These are phyloP conservation scores for Hydractinia echinata DNA, from an alignment of 30 jellyfish, hydroid and myxozoan species.

Conservation along the genomic window DNA sequence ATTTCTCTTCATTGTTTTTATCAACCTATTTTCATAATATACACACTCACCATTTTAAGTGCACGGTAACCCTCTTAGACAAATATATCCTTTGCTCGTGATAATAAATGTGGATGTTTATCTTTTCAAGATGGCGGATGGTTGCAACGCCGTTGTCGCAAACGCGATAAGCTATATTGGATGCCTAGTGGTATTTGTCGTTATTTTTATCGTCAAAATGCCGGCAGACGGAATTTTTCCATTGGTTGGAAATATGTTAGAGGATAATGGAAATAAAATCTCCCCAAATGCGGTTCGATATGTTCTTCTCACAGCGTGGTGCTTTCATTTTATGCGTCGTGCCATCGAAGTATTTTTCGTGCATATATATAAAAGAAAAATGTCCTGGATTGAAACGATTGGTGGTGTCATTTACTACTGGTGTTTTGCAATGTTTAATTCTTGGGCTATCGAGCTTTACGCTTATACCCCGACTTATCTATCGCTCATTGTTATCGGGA, in stretches of 20 bases:
- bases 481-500: slow-evolving; percentile 38
- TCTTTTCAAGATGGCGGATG: background rate
- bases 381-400: slow-evolving; percentile 66
- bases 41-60: no score
- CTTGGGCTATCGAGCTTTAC: slow-evolving; percentile 54
- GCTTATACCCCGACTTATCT: slow-evolving; percentile 18
- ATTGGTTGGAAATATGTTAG: slow-evolving; percentile 34
- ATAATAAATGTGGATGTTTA: no score
- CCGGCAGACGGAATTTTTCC: slow-evolving; percentile 57
- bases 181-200: slow-evolving; percentile 31
- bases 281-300: background rate
- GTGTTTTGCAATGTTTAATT: slow-evolving; percentile 49
- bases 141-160: slow-evolving; percentile 53
- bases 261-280: background rate
- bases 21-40: no score
- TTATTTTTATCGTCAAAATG: slow-evolving; percentile 36
- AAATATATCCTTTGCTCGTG: no score
- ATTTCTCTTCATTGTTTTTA: no score
- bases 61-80: no score
- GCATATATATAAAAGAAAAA: slow-evolving; percentile 65
- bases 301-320: slow-evolving; percentile 54
- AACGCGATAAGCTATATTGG: slow-evolving; percentile 58
- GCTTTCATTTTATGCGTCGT: slow-evolving; percentile 63
- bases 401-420: slow-evolving; percentile 90
- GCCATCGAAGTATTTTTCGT: slow-evolving; percentile 68